phyloP scores from a whole-genome alignment of 2,797 vertebrate genomes.

The Tangara arthus region DNA sequence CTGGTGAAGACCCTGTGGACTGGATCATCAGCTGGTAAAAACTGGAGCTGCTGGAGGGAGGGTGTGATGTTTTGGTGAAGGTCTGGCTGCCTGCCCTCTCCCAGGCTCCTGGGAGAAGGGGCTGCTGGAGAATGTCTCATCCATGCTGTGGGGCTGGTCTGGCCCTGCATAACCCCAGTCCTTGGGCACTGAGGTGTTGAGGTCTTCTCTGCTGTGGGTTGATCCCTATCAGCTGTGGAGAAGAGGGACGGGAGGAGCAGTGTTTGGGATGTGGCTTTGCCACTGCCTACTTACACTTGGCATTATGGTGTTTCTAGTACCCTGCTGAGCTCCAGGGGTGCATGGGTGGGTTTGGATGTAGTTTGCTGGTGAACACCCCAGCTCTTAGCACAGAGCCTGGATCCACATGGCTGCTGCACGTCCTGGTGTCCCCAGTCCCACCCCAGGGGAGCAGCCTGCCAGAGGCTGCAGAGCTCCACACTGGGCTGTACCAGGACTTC shows the following conservation, averaged over 20 bases:
- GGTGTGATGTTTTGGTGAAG: not conserved
- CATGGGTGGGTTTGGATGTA: rapidly evolving
- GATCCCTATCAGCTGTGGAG: not conserved
- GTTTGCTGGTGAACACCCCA: not conserved
- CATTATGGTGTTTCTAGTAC: not conserved
- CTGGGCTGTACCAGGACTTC: not conserved
- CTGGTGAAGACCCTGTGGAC: rapidly evolving
- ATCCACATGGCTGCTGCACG: not conserved
- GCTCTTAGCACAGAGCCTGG: not conserved
- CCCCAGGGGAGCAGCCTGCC: rapidly evolving
- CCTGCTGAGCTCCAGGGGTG: not conserved
- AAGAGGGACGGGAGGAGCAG: not conserved
- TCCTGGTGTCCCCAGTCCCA: not conserved
- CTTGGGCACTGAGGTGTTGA: rapidly evolving
- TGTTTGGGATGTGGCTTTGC: not conserved
- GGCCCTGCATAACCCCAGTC: not conserved
- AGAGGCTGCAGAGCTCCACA: rapidly evolving
- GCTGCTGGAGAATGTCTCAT: not conserved
- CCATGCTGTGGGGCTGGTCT: not conserved
- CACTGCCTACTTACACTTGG: not conserved
- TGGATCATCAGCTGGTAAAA: not conserved
- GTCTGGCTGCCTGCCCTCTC: not conserved
- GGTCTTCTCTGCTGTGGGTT: not conserved
- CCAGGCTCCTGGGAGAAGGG: not conserved
- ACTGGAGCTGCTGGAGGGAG: not conserved